A percentile compares a stretch with the other conserved stretches of the same genome.
These are phyloP conservation scores for Aphelenchoides besseyi DNA, from an alignment of 1,140 invertebrate species.

Conservation along the genomic window DNA sequence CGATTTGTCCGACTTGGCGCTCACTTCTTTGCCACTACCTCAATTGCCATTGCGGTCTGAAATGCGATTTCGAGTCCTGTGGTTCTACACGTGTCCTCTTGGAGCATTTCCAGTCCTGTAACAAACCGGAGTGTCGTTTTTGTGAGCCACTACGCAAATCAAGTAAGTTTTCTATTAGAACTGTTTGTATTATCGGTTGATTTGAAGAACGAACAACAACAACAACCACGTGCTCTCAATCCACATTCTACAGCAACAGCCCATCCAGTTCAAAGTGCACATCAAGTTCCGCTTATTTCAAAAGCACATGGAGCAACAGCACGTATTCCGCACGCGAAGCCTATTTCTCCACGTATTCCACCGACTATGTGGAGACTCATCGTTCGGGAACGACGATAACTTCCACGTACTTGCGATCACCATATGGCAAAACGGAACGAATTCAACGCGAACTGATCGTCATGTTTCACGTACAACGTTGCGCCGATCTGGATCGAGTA, in stretches of 20 bases:
- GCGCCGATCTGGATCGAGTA: constrained; percentile 16
- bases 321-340: not conserved
- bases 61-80: not conserved
- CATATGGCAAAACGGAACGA: constrained; percentile 13
- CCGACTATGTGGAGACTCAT: not conserved
- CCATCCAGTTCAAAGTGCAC: not conserved
- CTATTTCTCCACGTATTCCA: not conserved
- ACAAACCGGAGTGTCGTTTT: not conserved
- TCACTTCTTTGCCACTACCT: constrained; percentile 7
- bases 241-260: not conserved
- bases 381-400: not conserved
- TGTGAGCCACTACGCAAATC: constrained; percentile 11
- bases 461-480: constrained; percentile 19
- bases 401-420: not conserved
- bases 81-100: constrained; percentile 1
- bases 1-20: constrained; percentile 15
- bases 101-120: constrained; percentile 1
- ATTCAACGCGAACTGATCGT: constrained; percentile 19
- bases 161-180: not conserved
- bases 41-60: not conserved
- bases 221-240: constrained; percentile 2
- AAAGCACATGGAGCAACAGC: not conserved
- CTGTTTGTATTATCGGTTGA: not conserved
- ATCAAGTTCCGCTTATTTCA: not conserved
- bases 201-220: not conserved